Conservation (phyloP, 1,140 invertebrate genomes). For the Atta texana region DNA sequence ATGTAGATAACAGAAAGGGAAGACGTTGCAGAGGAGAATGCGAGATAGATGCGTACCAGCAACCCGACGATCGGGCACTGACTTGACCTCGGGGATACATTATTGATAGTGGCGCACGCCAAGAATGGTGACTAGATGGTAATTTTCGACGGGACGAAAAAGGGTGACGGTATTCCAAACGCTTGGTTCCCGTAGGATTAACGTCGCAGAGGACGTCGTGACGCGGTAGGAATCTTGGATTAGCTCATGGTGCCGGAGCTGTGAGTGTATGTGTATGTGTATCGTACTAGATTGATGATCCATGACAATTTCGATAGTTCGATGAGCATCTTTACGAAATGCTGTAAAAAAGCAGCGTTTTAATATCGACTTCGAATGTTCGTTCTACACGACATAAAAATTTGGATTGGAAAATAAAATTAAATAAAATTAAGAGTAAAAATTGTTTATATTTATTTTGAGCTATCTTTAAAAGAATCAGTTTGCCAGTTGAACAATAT, state of each 20-base stretch:
- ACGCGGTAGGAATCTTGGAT: constrained; percentile 68
- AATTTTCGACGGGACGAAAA: constrained; percentile 69
- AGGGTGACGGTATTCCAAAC: constrained; percentile 49
- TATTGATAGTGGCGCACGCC: constrained; percentile 69
- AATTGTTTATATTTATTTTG: constrained; percentile 4
- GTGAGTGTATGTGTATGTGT: no score
- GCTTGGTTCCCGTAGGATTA: constrained; percentile 66
- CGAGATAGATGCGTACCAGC: constrained; percentile 56
- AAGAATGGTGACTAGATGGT: constrained; percentile 74
- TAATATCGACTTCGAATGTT: background rate
- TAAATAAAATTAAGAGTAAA: background rate
- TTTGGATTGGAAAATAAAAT: background rate
- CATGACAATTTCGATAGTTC: constrained; percentile 37
- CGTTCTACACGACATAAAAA: background rate
- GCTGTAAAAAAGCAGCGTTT: background rate
- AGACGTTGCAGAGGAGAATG: constrained; percentile 41
- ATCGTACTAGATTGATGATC: constrained; percentile 11
- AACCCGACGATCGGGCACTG: constrained; percentile 28
- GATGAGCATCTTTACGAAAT: background rate
- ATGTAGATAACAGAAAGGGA: constrained; percentile 42
- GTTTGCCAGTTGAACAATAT: background rate
- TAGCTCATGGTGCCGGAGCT: constrained; percentile 23
- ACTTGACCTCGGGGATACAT: constrained; percentile 70
- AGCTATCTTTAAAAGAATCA: background rate
- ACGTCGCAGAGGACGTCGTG: constrained; percentile 50